Conservation (phyloP, 2,797 vertebrate species). For the Rhinichthys osculus region DNA sequence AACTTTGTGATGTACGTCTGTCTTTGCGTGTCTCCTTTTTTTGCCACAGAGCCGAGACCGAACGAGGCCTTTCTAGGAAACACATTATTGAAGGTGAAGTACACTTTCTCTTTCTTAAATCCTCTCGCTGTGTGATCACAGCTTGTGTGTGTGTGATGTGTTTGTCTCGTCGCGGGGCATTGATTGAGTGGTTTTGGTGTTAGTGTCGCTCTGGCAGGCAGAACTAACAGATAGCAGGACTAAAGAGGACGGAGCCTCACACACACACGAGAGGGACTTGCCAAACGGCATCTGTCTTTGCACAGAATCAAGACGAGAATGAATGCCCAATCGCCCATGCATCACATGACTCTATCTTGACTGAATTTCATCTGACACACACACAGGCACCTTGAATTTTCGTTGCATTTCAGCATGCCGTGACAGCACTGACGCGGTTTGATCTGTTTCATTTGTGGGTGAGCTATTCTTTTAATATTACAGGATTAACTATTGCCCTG, state of each 20-base stretch:
- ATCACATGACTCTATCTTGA: neutral
- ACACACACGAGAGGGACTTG: neutral
- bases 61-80: constrained; percentile 60
- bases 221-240: neutral
- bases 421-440: neutral
- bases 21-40: constrained; percentile 36
- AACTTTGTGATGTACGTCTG: constrained; percentile 13
- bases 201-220: neutral
- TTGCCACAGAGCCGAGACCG: constrained; percentile 53
- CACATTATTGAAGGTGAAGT: constrained; percentile 61
- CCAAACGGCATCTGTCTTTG: neutral
- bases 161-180: neutral
- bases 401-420: neutral
- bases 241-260: neutral
- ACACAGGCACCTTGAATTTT: neutral
- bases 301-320: neutral
- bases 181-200: neutral
- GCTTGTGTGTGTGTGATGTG: neutral
- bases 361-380: neutral
- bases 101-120: neutral
- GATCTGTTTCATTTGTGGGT: neutral
- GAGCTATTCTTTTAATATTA: neutral
- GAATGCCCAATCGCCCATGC: neutral
- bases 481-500: neutral
- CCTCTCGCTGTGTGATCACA: neutral